A percentile compares a stretch with the other conserved stretches of the same genome.
Evolutionary conservation across 2,113 vertebrate genomes (phyloP).

Genomic region (Promerops cafer): DNA sequence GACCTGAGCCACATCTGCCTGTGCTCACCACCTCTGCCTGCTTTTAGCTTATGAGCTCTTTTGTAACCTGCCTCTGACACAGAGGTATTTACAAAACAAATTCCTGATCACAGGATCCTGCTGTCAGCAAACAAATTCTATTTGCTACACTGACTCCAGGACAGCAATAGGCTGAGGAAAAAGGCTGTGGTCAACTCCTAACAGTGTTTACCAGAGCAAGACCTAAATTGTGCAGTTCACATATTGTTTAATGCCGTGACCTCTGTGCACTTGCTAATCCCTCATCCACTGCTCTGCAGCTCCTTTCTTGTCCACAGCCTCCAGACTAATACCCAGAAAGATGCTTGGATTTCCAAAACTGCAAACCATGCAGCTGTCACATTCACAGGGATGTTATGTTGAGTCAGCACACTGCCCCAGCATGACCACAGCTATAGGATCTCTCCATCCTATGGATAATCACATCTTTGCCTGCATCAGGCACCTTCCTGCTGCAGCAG

Average conservation of each 20-base stretch:
- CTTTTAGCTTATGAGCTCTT: neutral
- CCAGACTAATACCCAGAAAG: constrained; percentile 58
- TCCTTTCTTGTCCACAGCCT: constrained; percentile 31
- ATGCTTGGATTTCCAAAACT: constrained; percentile 58
- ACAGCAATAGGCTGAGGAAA: neutral
- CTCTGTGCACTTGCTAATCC: constrained; percentile 20
- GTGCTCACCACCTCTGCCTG: neutral
- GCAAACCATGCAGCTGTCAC: constrained; percentile 9
- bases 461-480: constrained; percentile 16
- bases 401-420: constrained; percentile 28
- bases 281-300: neutral
- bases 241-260: constrained; percentile 11
- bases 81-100: neutral
- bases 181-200: neutral
- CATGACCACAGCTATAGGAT: neutral
- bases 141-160: neutral
- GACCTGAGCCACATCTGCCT: neutral
- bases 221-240: neutral
- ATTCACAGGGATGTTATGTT: neutral
- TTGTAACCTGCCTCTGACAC: neutral
- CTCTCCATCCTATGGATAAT: constrained; percentile 43
- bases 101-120: neutral
- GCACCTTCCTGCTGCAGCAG: neutral
- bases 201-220: neutral
- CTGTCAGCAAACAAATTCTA: neutral